Percentiles rank a stretch among this genome's conserved stretches.
Conservation (phyloP, 2,113 vertebrate species). For the Campylomormyrus tamandua region DNA sequence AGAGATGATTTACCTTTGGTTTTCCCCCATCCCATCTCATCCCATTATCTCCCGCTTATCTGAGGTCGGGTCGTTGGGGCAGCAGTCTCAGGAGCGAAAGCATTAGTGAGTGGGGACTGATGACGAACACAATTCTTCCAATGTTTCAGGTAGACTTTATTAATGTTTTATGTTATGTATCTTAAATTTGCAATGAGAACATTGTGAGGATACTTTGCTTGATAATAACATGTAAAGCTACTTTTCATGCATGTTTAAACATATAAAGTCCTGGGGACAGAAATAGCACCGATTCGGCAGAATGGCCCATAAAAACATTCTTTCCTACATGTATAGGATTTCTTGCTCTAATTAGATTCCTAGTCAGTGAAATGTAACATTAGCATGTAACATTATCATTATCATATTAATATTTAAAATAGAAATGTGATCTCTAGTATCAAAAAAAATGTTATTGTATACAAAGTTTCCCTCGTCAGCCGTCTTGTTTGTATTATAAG, state of each 20-base stretch:
- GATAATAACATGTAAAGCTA: too few species aligned
- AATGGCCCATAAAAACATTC: background rate
- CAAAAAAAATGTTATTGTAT: background rate
- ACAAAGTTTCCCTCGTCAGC: background rate
- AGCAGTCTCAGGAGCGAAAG: too few species aligned
- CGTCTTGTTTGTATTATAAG: background rate
- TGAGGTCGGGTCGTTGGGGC: too few species aligned
- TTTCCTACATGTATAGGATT: background rate
- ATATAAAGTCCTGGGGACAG: background rate
- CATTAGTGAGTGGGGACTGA: background rate
- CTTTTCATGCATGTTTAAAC: background rate
- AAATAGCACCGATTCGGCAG: background rate
- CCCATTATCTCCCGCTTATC: too few species aligned
- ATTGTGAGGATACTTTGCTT: background rate
- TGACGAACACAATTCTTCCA: background rate
- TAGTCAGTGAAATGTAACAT: background rate
- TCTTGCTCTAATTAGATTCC: background rate
- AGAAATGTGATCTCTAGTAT: background rate
- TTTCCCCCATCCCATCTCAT: too few species aligned
- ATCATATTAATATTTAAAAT: constrained; percentile 6
- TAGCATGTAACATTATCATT: background rate
- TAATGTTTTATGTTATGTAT: background rate
- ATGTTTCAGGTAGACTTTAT: background rate
- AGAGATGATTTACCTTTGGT: too few species aligned
- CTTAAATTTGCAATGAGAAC: background rate